Evolutionary conservation across 2,888 invertebrate genomes (phyloP).

Genomic region (Quadriops clusia): DNA sequence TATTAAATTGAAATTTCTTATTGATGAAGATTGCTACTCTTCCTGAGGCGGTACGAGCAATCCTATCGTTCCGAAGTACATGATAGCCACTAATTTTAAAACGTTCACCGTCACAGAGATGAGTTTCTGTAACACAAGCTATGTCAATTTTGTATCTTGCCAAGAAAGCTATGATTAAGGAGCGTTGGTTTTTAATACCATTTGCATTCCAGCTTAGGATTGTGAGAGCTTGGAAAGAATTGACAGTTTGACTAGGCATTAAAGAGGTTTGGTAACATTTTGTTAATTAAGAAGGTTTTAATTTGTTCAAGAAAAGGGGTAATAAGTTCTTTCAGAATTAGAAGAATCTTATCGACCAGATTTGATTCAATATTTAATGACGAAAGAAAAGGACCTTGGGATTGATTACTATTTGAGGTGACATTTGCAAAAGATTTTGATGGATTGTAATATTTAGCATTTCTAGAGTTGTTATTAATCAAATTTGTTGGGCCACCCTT

Average conservation of each 20-base stretch:
- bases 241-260: neutral
- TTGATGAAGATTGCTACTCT: constrained; percentile 11
- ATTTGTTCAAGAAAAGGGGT: too few species aligned
- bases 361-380: too few species aligned
- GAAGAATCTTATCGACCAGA: too few species aligned
- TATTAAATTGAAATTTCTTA: neutral
- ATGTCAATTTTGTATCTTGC: constrained; percentile 9
- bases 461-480: too few species aligned
- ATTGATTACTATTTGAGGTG: too few species aligned
- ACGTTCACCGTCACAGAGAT: constrained; percentile 8
- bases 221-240: neutral
- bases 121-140: constrained; percentile 11
- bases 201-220: constrained; percentile 5
- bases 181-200: constrained; percentile 5
- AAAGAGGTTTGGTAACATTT: neutral
- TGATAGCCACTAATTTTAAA: constrained; percentile 9
- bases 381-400: too few species aligned
- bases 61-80: constrained; percentile 5
- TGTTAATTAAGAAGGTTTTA: too few species aligned
- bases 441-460: too few species aligned
- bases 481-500: too few species aligned
- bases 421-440: too few species aligned
- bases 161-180: constrained; percentile 8
- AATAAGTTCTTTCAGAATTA: too few species aligned
- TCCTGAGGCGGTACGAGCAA: constrained; percentile 9